Conservation (phyloP, 2,888 invertebrate genomes). For the Chironomus riparius region DNA sequence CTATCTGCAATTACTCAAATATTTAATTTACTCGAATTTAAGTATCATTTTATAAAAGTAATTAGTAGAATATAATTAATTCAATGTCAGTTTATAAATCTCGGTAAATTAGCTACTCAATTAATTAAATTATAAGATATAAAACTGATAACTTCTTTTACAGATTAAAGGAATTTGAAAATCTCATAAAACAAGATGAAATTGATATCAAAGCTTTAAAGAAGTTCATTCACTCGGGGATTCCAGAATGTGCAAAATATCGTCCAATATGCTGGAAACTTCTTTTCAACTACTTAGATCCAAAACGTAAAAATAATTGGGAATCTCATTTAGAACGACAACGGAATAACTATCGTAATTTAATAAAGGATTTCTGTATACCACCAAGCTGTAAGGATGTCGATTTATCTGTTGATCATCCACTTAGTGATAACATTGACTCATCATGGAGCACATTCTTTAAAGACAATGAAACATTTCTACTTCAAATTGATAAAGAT, state of each 20-base stretch:
- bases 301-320: slow-evolving; percentile 59
- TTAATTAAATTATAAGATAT: too few relatives aligned
- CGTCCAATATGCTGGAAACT: slow-evolving; percentile 83
- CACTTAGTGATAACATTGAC: slow-evolving; percentile 87
- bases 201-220: slow-evolving; percentile 61
- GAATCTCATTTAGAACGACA: slow-evolving; percentile 59
- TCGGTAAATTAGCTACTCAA: too few relatives aligned
- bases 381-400: slow-evolving; percentile 62
- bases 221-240: slow-evolving; percentile 54
- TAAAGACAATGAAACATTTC: slow-evolving; percentile 86
- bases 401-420: slow-evolving; percentile 61
- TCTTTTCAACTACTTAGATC: slow-evolving; percentile 74
- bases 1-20: too few relatives aligned
- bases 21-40: too few relatives aligned
- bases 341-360: slow-evolving; percentile 55
- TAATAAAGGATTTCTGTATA: slow-evolving; percentile 74
- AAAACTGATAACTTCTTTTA: slow-evolving; percentile 33
- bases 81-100: too few relatives aligned
- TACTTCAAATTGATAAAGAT: slow-evolving; percentile 96
- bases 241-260: slow-evolving; percentile 77
- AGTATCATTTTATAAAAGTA: too few relatives aligned
- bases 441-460: slow-evolving; percentile 95
- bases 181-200: slow-evolving; percentile 56
- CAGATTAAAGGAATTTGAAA: slow-evolving; percentile 75
- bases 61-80: too few relatives aligned